These are phyloP conservation scores for Myocastor coypus DNA, from an alignment of 2,113 vertebrate genomes.

Conservation along the genomic window DNA sequence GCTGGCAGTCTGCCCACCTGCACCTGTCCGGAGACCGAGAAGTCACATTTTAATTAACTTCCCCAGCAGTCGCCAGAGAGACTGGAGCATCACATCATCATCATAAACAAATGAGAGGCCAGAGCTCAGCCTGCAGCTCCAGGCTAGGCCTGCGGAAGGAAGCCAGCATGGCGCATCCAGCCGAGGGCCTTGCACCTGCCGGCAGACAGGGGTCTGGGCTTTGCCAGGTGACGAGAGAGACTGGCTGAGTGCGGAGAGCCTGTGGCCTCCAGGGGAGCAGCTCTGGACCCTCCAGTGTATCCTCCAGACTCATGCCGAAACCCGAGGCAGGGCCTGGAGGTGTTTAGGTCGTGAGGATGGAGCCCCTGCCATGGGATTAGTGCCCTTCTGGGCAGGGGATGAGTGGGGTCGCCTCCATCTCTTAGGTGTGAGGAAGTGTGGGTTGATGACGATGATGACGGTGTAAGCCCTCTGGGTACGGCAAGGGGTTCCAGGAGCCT, in stretches of 20 bases:
- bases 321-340: neutral
- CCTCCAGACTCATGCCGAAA: neutral
- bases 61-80: slow-evolving; percentile 30
- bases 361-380: too few species aligned
- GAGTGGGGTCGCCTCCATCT: neutral
- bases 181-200: neutral
- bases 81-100: slow-evolving; percentile 53
- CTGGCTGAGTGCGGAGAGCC: neutral
- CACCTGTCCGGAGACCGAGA: slow-evolving; percentile 64
- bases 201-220: neutral
- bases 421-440: rapidly evolving
- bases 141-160: neutral
- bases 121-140: slow-evolving; percentile 46
- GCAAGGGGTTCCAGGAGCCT: neutral
- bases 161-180: neutral
- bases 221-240: neutral
- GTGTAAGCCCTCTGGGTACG: neutral
- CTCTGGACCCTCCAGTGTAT: neutral
- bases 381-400: neutral
- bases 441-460: rapidly evolving
- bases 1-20: slow-evolving; percentile 66
- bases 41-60: slow-evolving; percentile 80
- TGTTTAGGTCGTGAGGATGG: neutral
- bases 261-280: neutral
- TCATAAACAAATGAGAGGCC: slow-evolving; percentile 72